Percentiles rank a stretch among this genome's conserved stretches.
Evolutionary conservation across 2,113 vertebrate species (phyloP).

Genomic region (Diadophis punctatus): DNA sequence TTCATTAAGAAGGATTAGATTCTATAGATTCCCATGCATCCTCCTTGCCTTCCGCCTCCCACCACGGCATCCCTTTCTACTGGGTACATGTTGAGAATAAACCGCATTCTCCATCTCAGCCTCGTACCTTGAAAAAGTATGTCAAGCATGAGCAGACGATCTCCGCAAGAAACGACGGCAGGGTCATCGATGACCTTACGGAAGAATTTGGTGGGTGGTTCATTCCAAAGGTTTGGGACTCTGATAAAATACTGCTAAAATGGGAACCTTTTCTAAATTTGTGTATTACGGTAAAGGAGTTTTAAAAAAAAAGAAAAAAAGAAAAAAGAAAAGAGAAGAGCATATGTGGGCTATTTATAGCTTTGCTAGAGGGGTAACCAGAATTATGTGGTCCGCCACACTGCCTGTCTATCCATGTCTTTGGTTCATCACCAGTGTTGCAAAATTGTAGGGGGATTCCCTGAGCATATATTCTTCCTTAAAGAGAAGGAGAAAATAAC

Average conservation of each 20-base stretch:
- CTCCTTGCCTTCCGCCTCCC: neutral
- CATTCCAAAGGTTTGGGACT: accelerated
- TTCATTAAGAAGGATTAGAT: neutral
- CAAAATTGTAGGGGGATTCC: neutral
- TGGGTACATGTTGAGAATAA: neutral
- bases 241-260: neutral
- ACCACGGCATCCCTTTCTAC: neutral
- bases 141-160: accelerated
- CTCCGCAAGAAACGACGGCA: neutral
- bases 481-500: neutral
- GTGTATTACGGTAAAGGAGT: neutral
- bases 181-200: neutral
- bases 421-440: neutral
- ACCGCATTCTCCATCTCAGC: conserved; percentile 4
- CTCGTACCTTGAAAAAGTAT: neutral
- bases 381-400: neutral
- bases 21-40: conserved; percentile 25
- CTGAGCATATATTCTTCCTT: neutral
- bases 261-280: neutral
- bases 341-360: neutral
- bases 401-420: neutral
- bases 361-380: neutral
- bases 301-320: neutral
- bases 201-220: neutral
- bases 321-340: neutral